Evolutionary conservation across 1,140 invertebrate species (phyloP).

Genomic region (Calliphora vicina): DNA sequence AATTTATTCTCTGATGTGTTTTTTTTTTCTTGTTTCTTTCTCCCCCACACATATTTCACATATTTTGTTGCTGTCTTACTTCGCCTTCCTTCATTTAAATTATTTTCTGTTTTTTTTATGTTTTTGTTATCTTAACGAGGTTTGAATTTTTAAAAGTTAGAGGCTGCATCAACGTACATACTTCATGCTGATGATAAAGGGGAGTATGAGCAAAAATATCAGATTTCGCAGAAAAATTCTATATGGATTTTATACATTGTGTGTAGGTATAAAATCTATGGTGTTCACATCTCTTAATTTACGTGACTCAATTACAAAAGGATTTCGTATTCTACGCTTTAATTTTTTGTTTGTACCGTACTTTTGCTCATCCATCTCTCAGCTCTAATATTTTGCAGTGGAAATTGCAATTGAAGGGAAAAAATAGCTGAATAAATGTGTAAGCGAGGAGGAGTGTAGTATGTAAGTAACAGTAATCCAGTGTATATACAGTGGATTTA

Average conservation of each 20-base stretch:
- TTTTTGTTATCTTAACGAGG: slow-evolving; percentile 1
- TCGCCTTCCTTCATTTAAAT: neutral
- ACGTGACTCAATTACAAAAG: slow-evolving; percentile 58
- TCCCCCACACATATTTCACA: neutral
- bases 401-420: neutral
- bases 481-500: neutral
- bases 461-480: neutral
- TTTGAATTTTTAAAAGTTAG: neutral
- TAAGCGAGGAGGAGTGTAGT: neutral
- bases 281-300: slow-evolving; percentile 42
- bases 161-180: neutral
- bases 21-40: neutral
- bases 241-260: neutral
- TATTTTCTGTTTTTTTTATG: neutral
- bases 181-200: neutral
- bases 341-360: neutral
- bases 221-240: neutral
- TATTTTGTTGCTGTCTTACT: too few relatives aligned
- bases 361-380: neutral
- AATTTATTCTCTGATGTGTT: neutral
- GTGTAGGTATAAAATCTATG: neutral
- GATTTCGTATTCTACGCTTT: slow-evolving; percentile 43
- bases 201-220: neutral
- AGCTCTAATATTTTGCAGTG: neutral
- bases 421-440: neutral